phyloP scores from a whole-genome alignment of 2,888 invertebrate species.

The Lapara coniferarum region DNA sequence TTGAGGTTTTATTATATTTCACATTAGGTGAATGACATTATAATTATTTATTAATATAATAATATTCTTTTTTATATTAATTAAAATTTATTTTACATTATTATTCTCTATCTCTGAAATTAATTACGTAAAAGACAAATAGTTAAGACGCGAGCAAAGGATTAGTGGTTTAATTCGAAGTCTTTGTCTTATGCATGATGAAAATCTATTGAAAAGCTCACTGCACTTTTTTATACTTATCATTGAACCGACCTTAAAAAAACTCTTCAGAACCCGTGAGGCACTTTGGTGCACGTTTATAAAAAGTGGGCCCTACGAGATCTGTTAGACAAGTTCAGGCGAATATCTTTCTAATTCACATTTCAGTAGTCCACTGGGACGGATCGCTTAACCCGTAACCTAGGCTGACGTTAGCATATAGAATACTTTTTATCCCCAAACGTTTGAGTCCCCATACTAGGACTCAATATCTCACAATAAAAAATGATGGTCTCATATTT shows the following conservation, averaged over 20 bases:
- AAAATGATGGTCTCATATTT: slow-evolving; percentile 9
- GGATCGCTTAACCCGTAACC: slow-evolving; percentile 17
- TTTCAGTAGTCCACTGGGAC: slow-evolving; percentile 22
- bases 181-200: too few relatives aligned
- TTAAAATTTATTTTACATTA: too few relatives aligned
- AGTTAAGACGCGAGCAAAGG: too few relatives aligned
- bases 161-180: too few relatives aligned
- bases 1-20: too few relatives aligned
- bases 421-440: slow-evolving; percentile 27
- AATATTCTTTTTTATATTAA: too few relatives aligned
- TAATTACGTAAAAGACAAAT: too few relatives aligned
- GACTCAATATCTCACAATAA: slow-evolving; percentile 14
- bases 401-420: slow-evolving; percentile 28
- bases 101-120: too few relatives aligned
- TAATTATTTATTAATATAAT: too few relatives aligned
- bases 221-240: background rate
- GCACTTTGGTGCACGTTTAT: background rate
- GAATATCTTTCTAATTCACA: slow-evolving; percentile 12
- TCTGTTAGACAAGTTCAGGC: background rate
- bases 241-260: background rate
- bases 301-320: background rate
- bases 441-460: slow-evolving; percentile 22
- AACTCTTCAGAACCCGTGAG: background rate
- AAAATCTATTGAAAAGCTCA: too few relatives aligned
- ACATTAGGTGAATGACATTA: too few relatives aligned